Evolutionary conservation across 2,888 invertebrate genomes (phyloP).

Genomic region (Drosophila ochracea): DNA sequence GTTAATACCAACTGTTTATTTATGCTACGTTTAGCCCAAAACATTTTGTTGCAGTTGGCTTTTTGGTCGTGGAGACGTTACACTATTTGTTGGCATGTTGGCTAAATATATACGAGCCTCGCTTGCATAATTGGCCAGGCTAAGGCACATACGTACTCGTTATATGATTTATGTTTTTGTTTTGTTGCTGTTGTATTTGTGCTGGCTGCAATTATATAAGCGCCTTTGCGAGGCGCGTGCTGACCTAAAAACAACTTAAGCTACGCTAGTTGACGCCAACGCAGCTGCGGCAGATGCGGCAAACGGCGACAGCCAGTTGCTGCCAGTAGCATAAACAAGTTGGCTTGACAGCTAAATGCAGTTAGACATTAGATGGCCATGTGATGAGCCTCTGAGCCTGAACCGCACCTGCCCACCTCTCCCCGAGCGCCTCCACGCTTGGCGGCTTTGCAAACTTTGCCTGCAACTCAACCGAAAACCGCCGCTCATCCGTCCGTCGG

Average conservation of each 20-base stretch:
- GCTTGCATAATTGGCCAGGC: constrained; percentile 64
- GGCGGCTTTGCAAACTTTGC: constrained; percentile 66
- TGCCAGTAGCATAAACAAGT: constrained; percentile 70
- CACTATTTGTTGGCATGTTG: constrained; percentile 32
- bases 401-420: background rate
- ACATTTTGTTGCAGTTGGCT: constrained; percentile 46
- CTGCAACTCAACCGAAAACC: constrained; percentile 48
- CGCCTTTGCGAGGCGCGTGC: constrained; percentile 65
- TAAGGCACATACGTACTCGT: constrained; percentile 39
- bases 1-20: constrained; percentile 49
- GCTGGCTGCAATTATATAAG: constrained; percentile 66
- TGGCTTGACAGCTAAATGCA: constrained; percentile 72
- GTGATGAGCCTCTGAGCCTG: constrained; percentile 67
- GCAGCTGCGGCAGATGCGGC: constrained; percentile 37
- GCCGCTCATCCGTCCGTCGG: constrained; percentile 52
- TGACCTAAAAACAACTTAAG: constrained; percentile 65
- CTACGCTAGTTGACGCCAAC: constrained; percentile 75
- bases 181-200: constrained; percentile 15
- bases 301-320: constrained; percentile 28
- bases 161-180: constrained; percentile 46
- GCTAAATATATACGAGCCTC: constrained; percentile 38
- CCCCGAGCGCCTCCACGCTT: constrained; percentile 17
- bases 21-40: constrained; percentile 49
- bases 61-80: constrained; percentile 26
- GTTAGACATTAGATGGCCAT: constrained; percentile 76